Base-by-base conservation (phyloP, 2,888 invertebrate species). In the Parapristionchus giblindavisi region DNA sequence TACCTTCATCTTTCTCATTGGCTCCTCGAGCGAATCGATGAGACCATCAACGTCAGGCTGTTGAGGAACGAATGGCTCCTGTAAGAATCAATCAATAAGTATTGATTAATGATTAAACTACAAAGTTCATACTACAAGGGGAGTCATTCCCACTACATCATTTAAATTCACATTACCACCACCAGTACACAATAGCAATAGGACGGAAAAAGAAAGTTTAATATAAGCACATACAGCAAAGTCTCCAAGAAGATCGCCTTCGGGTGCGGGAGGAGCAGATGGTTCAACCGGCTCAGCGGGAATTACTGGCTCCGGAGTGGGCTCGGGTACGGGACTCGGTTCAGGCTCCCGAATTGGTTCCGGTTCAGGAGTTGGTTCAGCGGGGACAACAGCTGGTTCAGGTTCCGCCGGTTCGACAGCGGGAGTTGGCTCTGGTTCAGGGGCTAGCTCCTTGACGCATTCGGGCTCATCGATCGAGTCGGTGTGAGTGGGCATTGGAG, bases 1-100 rank as follows among this genome's bases (percentile, higher is more conserved):
- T 54, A 51, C 68, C 68, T 54, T 14, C 68, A 70, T 54, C 65
- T 66, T 66, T 38, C 29, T 70, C 40, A 48, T 38, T 2, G 72
- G 72, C 21, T 72, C 72, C 72, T 72, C 72, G n/a, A 56, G 27
- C 24, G 72, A 38, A 21, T 72, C 72, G 17, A 72, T 56, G n/a
- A 72, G 72, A n/a, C 72, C 72, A 34, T 72, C 60, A 11, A 40
- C 58, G 2, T 43, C 60, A 24, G 72, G 72, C 60, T 56, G 38
- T 48, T 72, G 58, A 8, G 72, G 72, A 21, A 36, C 51, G 29
- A 34, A 5, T 21, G 70, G 52, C 54, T 36, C 21, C 71, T 71
- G 54, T 17, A 71, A 54, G 1, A 21, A 6, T 2, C 3, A 2
- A 60, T 11, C 27, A n/a, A n/a, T n/a, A n/a, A n/a, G n/a, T n/a